Percentiles rank a stretch among this genome's conserved stretches.
Evolutionary conservation across 2,113 vertebrate genomes (phyloP).

Genomic region (Ciconia maguari): DNA sequence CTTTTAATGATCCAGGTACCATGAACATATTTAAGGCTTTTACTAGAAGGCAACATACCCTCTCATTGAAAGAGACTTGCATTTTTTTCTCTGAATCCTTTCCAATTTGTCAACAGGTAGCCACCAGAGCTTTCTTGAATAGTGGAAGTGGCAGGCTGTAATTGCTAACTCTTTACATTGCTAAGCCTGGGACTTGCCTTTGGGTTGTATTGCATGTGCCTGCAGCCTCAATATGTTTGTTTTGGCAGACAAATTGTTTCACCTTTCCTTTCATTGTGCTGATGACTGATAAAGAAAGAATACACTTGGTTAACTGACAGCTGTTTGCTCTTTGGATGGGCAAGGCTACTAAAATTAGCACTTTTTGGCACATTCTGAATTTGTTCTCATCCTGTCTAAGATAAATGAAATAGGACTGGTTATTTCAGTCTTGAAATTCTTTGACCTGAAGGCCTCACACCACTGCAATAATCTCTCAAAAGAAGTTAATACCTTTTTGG

Average conservation of each 20-base stretch:
- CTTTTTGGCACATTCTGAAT: neutral
- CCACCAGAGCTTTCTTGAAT: neutral
- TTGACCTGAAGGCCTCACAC: neutral
- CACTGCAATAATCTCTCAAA: neutral
- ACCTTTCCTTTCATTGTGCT: constrained; percentile 12
- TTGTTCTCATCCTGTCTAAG: neutral
- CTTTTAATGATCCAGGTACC: neutral
- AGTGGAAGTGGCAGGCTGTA: neutral
- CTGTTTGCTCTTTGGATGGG: constrained; percentile 2
- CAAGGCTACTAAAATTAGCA: constrained; percentile 10
- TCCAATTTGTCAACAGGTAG: constrained; percentile 5
- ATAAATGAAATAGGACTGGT: neutral
- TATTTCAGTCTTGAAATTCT: neutral
- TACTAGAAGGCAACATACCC: neutral
- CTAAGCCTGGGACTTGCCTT: neutral
- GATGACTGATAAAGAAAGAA: constrained; percentile 16
- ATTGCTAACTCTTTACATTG: neutral
- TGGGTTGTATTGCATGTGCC: neutral
- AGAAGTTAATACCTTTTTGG: neutral
- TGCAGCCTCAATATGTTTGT: neutral
- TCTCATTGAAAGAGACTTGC: neutral
- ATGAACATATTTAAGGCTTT: neutral
- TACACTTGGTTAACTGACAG: constrained; percentile 1
- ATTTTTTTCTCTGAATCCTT: neutral
- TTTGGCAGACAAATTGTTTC: constrained; percentile 11